These are phyloP conservation scores for Acholoe squamosa DNA, from an alignment of 2,888 invertebrate genomes.

Conservation along the genomic window DNA sequence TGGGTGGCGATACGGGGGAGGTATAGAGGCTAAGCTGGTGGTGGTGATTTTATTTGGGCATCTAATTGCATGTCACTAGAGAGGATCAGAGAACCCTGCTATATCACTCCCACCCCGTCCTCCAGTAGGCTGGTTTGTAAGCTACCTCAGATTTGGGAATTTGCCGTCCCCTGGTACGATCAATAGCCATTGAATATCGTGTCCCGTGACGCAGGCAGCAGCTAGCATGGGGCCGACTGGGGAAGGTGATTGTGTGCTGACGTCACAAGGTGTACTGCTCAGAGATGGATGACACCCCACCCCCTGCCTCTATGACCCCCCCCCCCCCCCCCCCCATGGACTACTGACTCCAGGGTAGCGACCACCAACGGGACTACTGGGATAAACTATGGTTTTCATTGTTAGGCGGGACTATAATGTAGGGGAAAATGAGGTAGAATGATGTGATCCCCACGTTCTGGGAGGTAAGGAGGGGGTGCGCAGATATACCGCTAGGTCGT, in stretches of 20 bases:
- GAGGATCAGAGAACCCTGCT: neutral
- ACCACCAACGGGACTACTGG: too few species aligned
- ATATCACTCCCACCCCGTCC: neutral
- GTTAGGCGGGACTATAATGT: too few species aligned
- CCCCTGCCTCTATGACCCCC: neutral
- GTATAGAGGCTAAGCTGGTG: neutral
- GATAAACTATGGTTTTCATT: too few species aligned
- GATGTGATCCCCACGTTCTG: too few species aligned
- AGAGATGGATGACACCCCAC: neutral
- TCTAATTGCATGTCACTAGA: constrained; percentile 6
- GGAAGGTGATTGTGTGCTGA: neutral
- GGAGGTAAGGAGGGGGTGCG: too few species aligned
- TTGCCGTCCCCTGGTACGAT: constrained; percentile 7
- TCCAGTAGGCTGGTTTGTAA: neutral
- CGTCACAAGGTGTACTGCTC: constrained; percentile 15
- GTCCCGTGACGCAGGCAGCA: constrained; percentile 21
- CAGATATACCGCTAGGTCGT: too few species aligned
- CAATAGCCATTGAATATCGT: constrained; percentile 35
- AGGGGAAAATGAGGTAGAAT: too few species aligned
- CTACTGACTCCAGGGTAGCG: neutral
- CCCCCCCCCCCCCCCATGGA: neutral
- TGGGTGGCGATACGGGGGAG: neutral
- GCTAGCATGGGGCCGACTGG: neutral
- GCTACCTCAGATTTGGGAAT: constrained; percentile 30
- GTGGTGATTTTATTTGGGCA: neutral